A percentile compares a stretch with the other conserved stretches of the same genome.
Evolutionary conservation across 2,888 invertebrate species (phyloP).

Genomic region (Microplitis deprimator): DNA sequence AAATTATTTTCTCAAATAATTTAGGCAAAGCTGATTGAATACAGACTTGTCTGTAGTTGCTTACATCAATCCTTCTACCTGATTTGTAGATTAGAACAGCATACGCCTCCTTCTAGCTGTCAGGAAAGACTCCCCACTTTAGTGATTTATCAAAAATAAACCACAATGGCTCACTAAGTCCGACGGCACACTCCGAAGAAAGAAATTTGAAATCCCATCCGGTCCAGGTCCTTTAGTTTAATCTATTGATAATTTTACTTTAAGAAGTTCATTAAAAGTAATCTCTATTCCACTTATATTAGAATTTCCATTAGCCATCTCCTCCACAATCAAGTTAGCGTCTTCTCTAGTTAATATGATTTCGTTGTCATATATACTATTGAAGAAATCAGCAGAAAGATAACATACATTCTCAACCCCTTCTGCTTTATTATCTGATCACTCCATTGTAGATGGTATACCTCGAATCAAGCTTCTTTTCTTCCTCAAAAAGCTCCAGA

Average conservation of each 20-base stretch:
- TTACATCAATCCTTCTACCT: constrained; percentile 34
- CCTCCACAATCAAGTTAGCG: neutral
- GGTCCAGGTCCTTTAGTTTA: neutral
- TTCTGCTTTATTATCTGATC: neutral
- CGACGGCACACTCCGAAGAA: neutral
- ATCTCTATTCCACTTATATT: neutral
- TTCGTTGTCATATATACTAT: neutral
- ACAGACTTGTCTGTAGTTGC: constrained; percentile 49
- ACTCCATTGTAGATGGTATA: neutral
- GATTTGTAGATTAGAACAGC: constrained; percentile 39
- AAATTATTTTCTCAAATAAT: constrained; percentile 44
- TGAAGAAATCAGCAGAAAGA: constrained; percentile 4
- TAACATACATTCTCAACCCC: neutral
- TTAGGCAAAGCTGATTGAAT: constrained; percentile 44
- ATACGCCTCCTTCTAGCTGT: constrained; percentile 34
- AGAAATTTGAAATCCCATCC: neutral
- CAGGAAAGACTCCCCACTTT: constrained; percentile 3
- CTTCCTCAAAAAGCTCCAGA: neutral
- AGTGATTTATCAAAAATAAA: neutral
- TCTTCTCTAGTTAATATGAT: neutral
- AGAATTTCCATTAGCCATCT: neutral
- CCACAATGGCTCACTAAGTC: neutral
- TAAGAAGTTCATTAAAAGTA: neutral
- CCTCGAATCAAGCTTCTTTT: neutral
- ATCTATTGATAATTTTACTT: neutral